Evolutionary conservation across 92 coral and sea anemone genomes (phyloP).

Genomic region (Epizoanthus scotinus): DNA sequence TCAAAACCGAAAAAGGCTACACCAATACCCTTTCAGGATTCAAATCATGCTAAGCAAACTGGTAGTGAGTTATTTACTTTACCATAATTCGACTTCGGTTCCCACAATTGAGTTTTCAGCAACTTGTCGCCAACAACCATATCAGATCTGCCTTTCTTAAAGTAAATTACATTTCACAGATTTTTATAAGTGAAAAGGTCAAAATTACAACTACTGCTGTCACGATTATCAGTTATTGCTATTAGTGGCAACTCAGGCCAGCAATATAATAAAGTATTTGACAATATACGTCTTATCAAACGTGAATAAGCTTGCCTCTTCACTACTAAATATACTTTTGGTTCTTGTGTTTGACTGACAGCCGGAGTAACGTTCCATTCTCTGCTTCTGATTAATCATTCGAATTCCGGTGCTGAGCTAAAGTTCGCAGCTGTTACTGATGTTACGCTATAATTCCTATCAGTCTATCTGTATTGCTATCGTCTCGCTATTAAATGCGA

Average conservation of each 20-base stretch:
- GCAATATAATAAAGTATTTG: background rate
- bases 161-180: background rate
- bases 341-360: too few species aligned
- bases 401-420: too few species aligned
- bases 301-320: background rate
- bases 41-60: background rate
- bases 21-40: background rate
- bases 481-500: too few species aligned
- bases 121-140: conserved; percentile 4
- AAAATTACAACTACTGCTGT: conserved; percentile 13
- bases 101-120: background rate
- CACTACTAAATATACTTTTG: too few species aligned
- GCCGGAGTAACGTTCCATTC: too few species aligned
- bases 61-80: background rate
- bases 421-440: too few species aligned
- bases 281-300: background rate
- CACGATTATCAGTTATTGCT: conserved; percentile 4
- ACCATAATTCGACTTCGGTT: background rate
- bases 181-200: conserved; percentile 18
- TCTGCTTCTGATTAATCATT: too few species aligned
- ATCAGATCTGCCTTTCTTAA: conserved; percentile 13
- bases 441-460: too few species aligned
- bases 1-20: background rate
- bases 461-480: too few species aligned
- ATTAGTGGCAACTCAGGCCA: background rate